These are phyloP conservation scores for Epicampocera succincta DNA, from an alignment of 2,888 invertebrate genomes.

Conservation along the genomic window DNA sequence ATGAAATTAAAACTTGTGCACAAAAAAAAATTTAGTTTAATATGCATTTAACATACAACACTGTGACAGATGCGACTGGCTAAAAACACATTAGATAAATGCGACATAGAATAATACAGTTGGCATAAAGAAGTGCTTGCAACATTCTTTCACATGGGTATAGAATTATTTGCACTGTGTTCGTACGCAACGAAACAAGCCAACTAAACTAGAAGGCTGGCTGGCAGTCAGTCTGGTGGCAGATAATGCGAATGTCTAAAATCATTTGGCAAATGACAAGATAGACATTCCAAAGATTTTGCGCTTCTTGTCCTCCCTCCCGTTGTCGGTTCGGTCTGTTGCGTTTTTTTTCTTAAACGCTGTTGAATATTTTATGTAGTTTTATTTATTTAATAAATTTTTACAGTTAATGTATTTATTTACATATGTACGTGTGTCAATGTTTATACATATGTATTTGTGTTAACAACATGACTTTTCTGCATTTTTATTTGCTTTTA, in stretches of 20 bases:
- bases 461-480: slow-evolving; percentile 34
- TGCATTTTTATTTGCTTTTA: slow-evolving; percentile 2
- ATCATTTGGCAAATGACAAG: slow-evolving; percentile 35
- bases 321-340: background rate
- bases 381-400: slow-evolving; percentile 46
- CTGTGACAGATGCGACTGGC: slow-evolving; percentile 13
- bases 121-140: slow-evolving; percentile 61
- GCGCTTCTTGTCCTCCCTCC: background rate
- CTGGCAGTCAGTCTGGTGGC: too few species aligned
- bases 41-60: slow-evolving; percentile 55
- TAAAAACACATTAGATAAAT: slow-evolving; percentile 27
- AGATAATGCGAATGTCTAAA: slow-evolving; percentile 13
- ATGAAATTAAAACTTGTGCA: too few species aligned
- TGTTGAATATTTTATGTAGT: background rate
- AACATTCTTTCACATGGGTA: slow-evolving; percentile 26
- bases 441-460: slow-evolving; percentile 38
- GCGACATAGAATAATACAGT: background rate
- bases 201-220: background rate
- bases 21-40: slow-evolving; percentile 56
- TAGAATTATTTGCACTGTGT: slow-evolving; percentile 23
- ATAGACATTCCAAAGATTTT: slow-evolving; percentile 41
- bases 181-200: background rate
- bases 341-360: slow-evolving; percentile 17
- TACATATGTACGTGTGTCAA: slow-evolving; percentile 51
- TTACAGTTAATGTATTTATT: slow-evolving; percentile 50